phyloP scores from a whole-genome alignment of 2,797 vertebrate species.

The Capromys pilorides region DNA sequence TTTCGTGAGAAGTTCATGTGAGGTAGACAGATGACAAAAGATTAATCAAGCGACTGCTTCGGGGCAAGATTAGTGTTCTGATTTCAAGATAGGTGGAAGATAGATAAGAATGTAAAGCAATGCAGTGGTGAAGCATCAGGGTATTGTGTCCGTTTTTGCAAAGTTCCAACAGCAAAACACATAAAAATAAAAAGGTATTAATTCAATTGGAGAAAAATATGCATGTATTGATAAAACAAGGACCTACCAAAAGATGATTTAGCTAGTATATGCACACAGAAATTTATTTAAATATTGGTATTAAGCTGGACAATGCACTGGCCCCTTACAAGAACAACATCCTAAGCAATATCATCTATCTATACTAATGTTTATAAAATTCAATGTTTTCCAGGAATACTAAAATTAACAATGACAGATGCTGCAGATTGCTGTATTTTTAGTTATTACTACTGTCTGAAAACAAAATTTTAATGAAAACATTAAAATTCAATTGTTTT shows the following conservation, averaged over 20 bases:
- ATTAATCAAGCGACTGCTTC: conserved; percentile 59
- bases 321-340: not conserved
- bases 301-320: not conserved
- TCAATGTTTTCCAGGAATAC: not conserved
- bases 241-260: not conserved
- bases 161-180: not conserved
- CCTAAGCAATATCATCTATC: not conserved
- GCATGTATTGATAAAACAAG: not conserved
- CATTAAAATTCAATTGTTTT: not conserved
- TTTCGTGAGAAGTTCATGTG: conserved; percentile 48
- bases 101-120: conserved; percentile 49
- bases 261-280: conserved; percentile 1
- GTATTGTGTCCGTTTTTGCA: not conserved
- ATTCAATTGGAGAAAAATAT: not conserved
- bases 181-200: not conserved
- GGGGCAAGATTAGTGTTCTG: conserved; percentile 49
- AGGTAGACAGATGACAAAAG: conserved; percentile 59
- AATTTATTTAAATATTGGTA: not conserved
- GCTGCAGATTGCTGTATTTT: not conserved
- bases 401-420: conserved; percentile 11
- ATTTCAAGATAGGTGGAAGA: conserved; percentile 49
- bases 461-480: conserved; percentile 6
- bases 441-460: not conserved
- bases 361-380: not conserved
- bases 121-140: not conserved